Base-by-base conservation (phyloP, 1,140 invertebrate species). In the Neomicropteryx cornuta region DNA sequence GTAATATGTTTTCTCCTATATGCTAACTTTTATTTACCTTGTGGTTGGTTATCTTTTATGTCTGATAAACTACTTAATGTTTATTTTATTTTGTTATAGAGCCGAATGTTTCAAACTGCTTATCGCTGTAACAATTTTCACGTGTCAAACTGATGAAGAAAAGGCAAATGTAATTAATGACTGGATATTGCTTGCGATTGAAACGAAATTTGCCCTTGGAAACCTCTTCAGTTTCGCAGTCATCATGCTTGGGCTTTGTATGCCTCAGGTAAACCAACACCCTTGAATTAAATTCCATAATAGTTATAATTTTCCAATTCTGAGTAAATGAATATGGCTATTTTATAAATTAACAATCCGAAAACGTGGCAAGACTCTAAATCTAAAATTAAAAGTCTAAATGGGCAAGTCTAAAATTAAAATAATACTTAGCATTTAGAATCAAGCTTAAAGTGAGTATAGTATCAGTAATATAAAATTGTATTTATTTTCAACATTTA, bases 121-220 rank as follows among this genome's bases (percentile, higher is more conserved):
- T 31, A 86, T 94, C 5, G 87, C 86, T 8, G 81, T 89, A 1
- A 91, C 86, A 1, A 83, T 96, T 38, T 58, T 95, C 18, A 90
- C 84, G 1, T 87, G 84, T 47, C 70, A 76, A 18, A 80, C 78
- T 2, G 80, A 87, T 33, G 64, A 76, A 20, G 83, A 86, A 54
- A 70, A 90, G 31, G 86, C 89, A 1, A 76, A 84, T 39, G 79
- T 83, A 4, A 70, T 96, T 4, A 84, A 87, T 54, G 90, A 93
- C 53, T 97, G 91, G 92, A 93, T 96, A 48, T 79, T 89, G 56
- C 73, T 94, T 17, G 91, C 92, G 1, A 77, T 87, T 4, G 90
- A 95, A 51, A 83, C 86, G 0, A 93, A 92, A 66, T 86, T 83
- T 0, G 86, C 86, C 1, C 62, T 93, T 3, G 92, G 92, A 22